Evolutionary conservation across 2,888 invertebrate species (phyloP).

Genomic region (Pollenia amentaria): DNA sequence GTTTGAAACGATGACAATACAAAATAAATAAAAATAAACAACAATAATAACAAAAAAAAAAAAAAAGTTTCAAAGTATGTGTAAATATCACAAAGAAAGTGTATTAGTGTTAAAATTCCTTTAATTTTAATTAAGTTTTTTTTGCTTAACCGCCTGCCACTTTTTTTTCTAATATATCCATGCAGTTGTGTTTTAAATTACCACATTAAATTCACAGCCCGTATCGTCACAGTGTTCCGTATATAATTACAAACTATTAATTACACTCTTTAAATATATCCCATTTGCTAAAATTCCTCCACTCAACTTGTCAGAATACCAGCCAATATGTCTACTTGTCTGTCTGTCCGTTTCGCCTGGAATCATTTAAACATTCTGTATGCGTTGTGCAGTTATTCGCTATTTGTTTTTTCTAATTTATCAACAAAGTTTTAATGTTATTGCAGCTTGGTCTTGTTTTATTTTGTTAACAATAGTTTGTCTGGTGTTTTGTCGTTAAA

Average conservation of each 20-base stretch:
- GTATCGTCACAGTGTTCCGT: background rate
- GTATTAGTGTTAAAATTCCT: slow-evolving; percentile 9
- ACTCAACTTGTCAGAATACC: background rate
- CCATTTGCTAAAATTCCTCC: background rate
- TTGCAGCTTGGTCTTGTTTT: slow-evolving; percentile 11
- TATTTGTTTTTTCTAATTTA: background rate
- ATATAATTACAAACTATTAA: background rate
- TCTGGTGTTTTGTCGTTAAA: background rate
- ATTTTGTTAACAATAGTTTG: background rate
- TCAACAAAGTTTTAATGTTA: slow-evolving; percentile 2
- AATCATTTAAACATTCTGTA: background rate
- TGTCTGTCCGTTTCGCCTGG: no score
- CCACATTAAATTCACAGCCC: background rate
- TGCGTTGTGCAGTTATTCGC: background rate
- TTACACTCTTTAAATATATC: background rate
- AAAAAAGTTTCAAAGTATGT: background rate
- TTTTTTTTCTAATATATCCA: no score
- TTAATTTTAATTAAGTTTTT: no score
- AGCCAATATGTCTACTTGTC: no score
- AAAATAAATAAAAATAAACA: slow-evolving; percentile 23
- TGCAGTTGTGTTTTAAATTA: background rate
- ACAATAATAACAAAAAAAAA: no score
- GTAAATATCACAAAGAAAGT: background rate
- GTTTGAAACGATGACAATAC: background rate
- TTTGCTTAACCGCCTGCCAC: no score